phyloP scores from a whole-genome alignment of 2,113 vertebrate species.

The Myocastor coypus region DNA sequence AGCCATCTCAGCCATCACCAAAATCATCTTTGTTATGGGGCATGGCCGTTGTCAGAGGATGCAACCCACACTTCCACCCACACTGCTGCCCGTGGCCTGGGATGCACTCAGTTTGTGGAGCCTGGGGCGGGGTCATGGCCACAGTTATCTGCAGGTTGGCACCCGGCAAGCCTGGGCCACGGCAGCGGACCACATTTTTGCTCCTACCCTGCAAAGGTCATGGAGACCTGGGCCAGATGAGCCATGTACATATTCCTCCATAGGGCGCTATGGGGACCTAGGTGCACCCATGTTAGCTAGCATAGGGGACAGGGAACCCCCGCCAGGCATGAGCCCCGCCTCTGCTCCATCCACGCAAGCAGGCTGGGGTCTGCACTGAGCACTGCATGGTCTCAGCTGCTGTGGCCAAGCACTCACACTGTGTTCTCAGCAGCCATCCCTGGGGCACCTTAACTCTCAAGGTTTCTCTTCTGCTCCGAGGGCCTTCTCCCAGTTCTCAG shows the following conservation, averaged over 20 bases:
- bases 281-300: background rate
- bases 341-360: background rate
- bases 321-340: background rate
- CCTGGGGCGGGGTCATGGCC: background rate
- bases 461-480: background rate
- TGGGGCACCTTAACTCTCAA: background rate
- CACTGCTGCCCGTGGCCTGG: background rate
- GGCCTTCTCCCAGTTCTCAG: background rate
- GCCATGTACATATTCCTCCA: background rate
- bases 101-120: background rate
- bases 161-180: background rate
- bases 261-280: background rate
- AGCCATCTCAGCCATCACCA: no score
- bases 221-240: no score
- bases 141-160: background rate
- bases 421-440: background rate
- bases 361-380: background rate
- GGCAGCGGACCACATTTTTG: background rate
- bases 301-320: background rate
- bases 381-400: background rate
- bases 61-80: background rate
- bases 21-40: background rate
- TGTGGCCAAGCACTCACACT: rapidly evolving
- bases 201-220: background rate
- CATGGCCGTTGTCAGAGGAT: background rate